Evolutionary conservation across 1,140 invertebrate species (phyloP), one percentile per base, ranked within the genome.

Genomic region (Euura saliciscinereae): DNA sequence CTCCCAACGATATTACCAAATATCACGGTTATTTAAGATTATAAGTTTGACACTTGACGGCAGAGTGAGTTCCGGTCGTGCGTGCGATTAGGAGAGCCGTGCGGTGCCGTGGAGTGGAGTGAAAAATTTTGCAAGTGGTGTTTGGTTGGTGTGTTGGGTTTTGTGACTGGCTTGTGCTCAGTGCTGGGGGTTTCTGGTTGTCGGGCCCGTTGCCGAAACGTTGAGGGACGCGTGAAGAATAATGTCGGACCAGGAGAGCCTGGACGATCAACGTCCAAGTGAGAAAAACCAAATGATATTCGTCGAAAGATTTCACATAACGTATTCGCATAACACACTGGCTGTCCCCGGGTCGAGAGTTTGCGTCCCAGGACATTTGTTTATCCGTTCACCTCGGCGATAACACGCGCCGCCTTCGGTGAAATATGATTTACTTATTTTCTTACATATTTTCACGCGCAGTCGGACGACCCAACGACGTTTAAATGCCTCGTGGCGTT

Each of bases 241-340:
- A 83, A 90, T 90, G 89, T 90, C 89, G 83, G 89, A 90, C 85
- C 88, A 87, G 76, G 89, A 89, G 83, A 90, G 89, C 82, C 87
- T 89, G 80, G 89, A 90, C 86, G 89, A 90, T 80, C 88, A 89
- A 82, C 87, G 86, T 78, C 89, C 88, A 87, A 89, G 89, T 89
- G 87, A 86, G 88, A 73, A 69, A 67, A 44, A 8, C 51, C 71
- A 73, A 51, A 69, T 45, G 6, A 28, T 7, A 67, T 28, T 8
- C 7, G 7, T 67, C 13, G 66, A 67, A 28, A 28, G 28, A 28
- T 28, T 28, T 28, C 28, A 59, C 51, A 59, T 59, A 59, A 59
- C 51, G 51, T 59, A 59, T 59, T 59, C 51, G 51, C 51, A 59
- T 59, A 59, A 59, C 51, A 59, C 13, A 59, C 13, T 59, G 6